Conservation (phyloP, 1,140 invertebrate species). For the Trichomalopsis sarcophagae region DNA sequence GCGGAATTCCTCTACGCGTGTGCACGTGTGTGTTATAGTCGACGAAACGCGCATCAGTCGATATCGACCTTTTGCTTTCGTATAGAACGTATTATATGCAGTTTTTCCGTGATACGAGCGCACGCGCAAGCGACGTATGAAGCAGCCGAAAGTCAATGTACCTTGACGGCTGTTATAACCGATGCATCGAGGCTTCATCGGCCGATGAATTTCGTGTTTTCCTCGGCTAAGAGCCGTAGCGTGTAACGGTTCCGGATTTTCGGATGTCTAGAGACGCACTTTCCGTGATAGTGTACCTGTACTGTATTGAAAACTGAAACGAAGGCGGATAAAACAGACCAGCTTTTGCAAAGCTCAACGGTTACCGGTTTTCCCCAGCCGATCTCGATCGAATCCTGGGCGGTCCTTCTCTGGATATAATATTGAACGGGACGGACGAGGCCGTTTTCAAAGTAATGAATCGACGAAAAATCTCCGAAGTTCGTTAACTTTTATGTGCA, state of each 20-base stretch:
- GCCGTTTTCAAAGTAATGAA: conserved; percentile 1
- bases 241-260: background rate
- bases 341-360: background rate
- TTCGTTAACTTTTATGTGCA: background rate
- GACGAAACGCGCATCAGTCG: background rate
- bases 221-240: too few species aligned
- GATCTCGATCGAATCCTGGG: background rate
- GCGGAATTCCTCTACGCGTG: background rate
- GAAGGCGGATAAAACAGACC: too few species aligned
- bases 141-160: background rate
- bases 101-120: too few species aligned
- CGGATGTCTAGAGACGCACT: too few species aligned
- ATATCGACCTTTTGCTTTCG: background rate
- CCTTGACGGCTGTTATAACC: background rate
- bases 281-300: too few species aligned
- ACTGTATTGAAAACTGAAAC: too few species aligned
- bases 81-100: background rate
- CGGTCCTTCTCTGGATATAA: background rate
- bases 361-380: background rate
- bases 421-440: background rate
- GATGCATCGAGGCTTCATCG: too few species aligned
- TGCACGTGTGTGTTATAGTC: too few species aligned
- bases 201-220: background rate
- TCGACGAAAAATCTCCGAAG: background rate
- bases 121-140: too few species aligned